Base-by-base conservation (phyloP, 2,797 vertebrate species). In the Anabas testudineus region DNA sequence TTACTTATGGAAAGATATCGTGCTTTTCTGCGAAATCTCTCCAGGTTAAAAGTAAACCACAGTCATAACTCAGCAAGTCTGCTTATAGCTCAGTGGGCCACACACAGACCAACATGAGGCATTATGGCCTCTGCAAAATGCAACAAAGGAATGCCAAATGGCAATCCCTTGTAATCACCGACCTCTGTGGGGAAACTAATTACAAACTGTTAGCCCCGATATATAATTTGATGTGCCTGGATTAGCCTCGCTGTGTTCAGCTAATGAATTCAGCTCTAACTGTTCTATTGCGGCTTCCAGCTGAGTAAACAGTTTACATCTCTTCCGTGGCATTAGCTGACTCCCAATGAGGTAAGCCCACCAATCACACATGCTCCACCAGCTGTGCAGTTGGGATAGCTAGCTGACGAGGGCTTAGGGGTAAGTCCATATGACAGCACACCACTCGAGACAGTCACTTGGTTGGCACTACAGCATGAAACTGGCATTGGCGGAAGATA, bases 241-340 rank as follows among this genome's bases (percentile, higher is more conserved):
- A 91, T 93, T 90, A 91, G 75, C 78, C 41, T 82, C n/a, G 16
- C 47, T 61, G 26, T 87, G 82, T 86, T 76, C 71, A 46, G 57
- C 60, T 88, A 85, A 88, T 88, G 55, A 83, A 82, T 85, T 84
- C 76, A 68, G 64, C 70, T 67, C 65, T 59, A 56, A 78, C 64
- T 57, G 56, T 66, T 60, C 28, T 67, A 71, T 70, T 6, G 7
- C 14, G 2, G 67, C 58, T 48, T 81, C 73, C 80, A 85, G 80
- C 87, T 90, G 81, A 70, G 70, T 80, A 85, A 87, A 87, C 76
- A 71, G 56, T 84, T 76, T 85, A 49, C 71, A 49, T 85, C 61
- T 77, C 52, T 49, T 42, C 52, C 2, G 19, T 46, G 71, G 70
- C 28, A 65, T 85, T 72, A 76, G 49, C 61, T 41, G 36, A 47